Percentiles rank a stretch among this genome's conserved stretches.
Evolutionary conservation across 2,113 vertebrate species (phyloP).

Genomic region (Apeltes quadracus): DNA sequence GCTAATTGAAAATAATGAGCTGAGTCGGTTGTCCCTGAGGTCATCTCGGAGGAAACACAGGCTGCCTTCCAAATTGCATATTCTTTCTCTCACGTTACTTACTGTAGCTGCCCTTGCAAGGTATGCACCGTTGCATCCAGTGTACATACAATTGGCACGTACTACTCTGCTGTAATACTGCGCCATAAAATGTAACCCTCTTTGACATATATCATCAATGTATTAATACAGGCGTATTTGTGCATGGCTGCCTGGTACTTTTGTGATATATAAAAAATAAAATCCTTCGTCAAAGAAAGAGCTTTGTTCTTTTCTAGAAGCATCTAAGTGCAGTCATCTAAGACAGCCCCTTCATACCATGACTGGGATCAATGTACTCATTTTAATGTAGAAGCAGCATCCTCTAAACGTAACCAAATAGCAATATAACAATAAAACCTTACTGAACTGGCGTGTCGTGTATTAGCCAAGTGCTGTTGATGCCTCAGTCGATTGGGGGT

Average conservation of each 20-base stretch:
- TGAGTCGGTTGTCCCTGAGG: neutral
- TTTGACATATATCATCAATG: neutral
- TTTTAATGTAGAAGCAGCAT: neutral
- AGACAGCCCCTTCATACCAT: neutral
- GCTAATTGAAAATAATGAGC: conserved; percentile 25
- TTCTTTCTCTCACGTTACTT: neutral
- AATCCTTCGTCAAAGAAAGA: neutral
- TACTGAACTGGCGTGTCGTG: neutral
- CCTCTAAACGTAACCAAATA: neutral
- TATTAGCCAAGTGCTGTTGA: neutral
- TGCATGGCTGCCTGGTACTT: neutral
- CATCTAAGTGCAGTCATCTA: neutral
- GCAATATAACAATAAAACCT: no score
- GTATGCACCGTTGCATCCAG: neutral
- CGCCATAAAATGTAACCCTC: neutral
- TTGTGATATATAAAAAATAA: neutral
- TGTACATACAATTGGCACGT: neutral
- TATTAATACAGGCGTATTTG: neutral
- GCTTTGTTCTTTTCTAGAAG: neutral
- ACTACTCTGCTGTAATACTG: neutral
- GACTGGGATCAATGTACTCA: neutral
- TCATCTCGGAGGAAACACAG: neutral
- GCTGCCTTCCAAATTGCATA: neutral
- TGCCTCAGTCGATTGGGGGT: neutral
- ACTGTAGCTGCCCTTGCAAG: neutral